Evolutionary conservation across 2,113 vertebrate species (phyloP).

Genomic region (Clarias batrachus): DNA sequence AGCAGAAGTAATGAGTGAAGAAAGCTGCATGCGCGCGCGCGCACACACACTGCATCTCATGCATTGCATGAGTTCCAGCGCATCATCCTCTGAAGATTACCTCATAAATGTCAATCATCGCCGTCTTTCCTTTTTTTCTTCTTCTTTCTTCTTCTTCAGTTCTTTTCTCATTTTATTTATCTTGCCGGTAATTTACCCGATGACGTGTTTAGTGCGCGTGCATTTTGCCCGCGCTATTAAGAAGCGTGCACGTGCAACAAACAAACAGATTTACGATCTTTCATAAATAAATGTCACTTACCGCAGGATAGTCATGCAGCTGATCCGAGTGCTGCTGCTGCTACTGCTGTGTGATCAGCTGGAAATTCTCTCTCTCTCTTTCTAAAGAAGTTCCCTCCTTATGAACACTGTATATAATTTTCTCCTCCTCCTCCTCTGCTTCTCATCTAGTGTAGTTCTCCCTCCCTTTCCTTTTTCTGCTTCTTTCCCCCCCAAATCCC

Average conservation of each 20-base stretch:
- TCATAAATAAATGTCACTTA: slow-evolving; percentile 22
- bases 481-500: not conserved
- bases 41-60: not conserved
- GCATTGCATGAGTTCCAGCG: not conserved
- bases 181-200: not conserved
- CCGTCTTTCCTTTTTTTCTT: not conserved
- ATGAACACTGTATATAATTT: not conserved
- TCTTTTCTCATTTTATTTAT: not conserved
- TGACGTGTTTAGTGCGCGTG: slow-evolving; percentile 10
- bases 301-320: slow-evolving; percentile 41
- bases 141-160: not conserved
- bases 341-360: slow-evolving; percentile 45
- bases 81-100: not conserved
- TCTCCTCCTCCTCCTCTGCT: not conserved
- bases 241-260: not conserved
- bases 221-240: not conserved
- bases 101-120: not conserved
- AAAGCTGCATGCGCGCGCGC: not conserved
- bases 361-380: slow-evolving; percentile 16
- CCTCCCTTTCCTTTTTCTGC: not conserved
- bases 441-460: not conserved
- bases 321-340: slow-evolving; percentile 35
- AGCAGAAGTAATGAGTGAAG: slow-evolving; percentile 3
- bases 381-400: slow-evolving; percentile 18
- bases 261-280: not conserved